Evolutionary conservation across 2,113 vertebrate genomes (phyloP), one percentile per base, ranked within the genome.

Genomic region (Sinocyclocheilus maitianheensis): DNA sequence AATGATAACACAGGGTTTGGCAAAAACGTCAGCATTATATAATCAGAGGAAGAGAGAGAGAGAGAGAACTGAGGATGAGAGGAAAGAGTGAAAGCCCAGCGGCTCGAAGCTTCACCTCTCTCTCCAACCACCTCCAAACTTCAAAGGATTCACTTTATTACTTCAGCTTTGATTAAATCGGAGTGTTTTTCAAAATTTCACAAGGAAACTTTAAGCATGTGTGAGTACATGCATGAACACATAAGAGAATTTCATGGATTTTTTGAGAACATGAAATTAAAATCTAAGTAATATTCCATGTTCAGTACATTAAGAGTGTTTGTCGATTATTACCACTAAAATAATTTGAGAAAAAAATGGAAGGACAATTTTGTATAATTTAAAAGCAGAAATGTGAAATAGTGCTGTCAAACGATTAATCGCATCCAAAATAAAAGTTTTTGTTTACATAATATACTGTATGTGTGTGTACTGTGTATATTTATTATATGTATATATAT

Each of bases 1-100:
- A 92, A 90, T 90, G 48, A 93, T 91, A 88, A 89, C 88, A 43
- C 85, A 87, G 89, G 53, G 85, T 67, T 65, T 91, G 89, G 87
- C 85, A 90, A 87, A 77, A 88, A 87, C 76, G 58, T 91, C 84
- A 85, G 83, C 86, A 85, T 93, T 93, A 90, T 85, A 88, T 88
- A 91, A 91, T 88, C 80, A 60, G n/a, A 20, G 30, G 46, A 51
- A 77, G 22, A 63, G 83, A 78, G 62, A 58, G 62, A 58, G 60
- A 55, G 71, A 9, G 14, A 71, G 26, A 26, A 85, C 60, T 53
- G 9, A 43, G 48, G 18, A 72, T 53, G 76, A 87, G 65, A 80
- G 63, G 26, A 80, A 40, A 71, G 62, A 71, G 74, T 20, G 5
- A 58, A 26, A 63, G 75, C 37, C 40, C 37, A 51, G 53, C 40